Evolutionary conservation across 2,113 vertebrate genomes (phyloP).

Genomic region (Seriola dumerili): DNA sequence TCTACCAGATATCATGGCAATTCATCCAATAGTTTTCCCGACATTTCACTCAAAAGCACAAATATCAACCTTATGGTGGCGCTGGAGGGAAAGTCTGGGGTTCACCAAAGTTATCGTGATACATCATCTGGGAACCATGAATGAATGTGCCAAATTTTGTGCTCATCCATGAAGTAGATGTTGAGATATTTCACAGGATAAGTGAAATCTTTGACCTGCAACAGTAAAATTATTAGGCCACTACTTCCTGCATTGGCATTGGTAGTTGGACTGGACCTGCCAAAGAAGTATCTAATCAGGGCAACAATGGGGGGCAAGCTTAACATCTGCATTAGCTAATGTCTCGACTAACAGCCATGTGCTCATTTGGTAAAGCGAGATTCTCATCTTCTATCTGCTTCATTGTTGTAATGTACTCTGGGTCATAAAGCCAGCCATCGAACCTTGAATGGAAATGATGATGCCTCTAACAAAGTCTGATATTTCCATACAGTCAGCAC

Average conservation of each 20-base stretch:
- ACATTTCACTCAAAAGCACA: too few species aligned
- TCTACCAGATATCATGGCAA: too few species aligned
- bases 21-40: too few species aligned
- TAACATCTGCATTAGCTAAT: conserved; percentile 32
- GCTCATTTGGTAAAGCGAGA: conserved; percentile 11
- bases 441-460: conserved; percentile 32
- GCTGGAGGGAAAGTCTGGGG: too few species aligned
- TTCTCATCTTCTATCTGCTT: conserved; percentile 7
- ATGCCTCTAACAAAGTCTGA: not conserved
- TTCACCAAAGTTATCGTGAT: not conserved
- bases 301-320: not conserved
- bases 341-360: conserved; percentile 30
- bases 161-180: not conserved
- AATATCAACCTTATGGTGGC: too few species aligned
- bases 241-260: not conserved
- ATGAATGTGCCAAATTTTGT: not conserved
- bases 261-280: not conserved
- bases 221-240: not conserved
- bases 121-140: not conserved
- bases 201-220: not conserved
- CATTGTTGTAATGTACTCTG: conserved; percentile 14
- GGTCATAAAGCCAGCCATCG: conserved; percentile 5
- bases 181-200: not conserved
- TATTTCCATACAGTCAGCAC: not conserved
- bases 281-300: conserved; percentile 28